Evolutionary conservation across 2,797 vertebrate species (phyloP).

Genomic region (Propithecus perrieri): DNA sequence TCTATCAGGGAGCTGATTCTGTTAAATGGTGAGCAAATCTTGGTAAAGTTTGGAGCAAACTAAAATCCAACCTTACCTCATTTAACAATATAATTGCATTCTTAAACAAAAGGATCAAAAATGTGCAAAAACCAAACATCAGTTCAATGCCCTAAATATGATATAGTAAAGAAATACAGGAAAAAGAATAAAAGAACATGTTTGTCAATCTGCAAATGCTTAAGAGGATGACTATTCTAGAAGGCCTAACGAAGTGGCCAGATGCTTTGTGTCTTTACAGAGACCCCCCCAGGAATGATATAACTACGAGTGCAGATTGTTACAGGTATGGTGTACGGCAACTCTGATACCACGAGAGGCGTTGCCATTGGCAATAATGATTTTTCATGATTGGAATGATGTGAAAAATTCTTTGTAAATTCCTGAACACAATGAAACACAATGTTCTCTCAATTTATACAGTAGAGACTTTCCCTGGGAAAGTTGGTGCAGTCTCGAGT

Average conservation of each 20-base stretch:
- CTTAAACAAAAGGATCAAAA: not conserved
- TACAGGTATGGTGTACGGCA: not conserved
- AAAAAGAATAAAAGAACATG: not conserved
- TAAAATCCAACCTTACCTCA: not conserved
- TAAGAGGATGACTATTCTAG: not conserved
- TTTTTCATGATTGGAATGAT: not conserved
- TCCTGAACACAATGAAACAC: not conserved
- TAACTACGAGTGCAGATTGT: fast-evolving
- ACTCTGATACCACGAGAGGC: not conserved
- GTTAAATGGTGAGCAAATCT: not conserved
- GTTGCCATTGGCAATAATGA: not conserved
- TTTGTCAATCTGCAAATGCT: not conserved
- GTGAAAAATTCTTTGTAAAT: not conserved
- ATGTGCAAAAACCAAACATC: not conserved
- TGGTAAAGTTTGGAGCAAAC: constrained; percentile 7
- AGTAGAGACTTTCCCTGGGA: not conserved
- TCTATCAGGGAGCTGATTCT: not conserved
- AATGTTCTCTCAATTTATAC: not conserved
- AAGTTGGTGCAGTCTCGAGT: not conserved
- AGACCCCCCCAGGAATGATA: not conserved
- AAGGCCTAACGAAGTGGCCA: not conserved
- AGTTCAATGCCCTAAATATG: not conserved
- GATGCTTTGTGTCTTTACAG: not conserved
- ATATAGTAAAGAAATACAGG: not conserved
- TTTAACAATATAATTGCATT: not conserved